Evolutionary conservation across 1,140 invertebrate genomes (phyloP).

Genomic region (Lasioglossum albipes): DNA sequence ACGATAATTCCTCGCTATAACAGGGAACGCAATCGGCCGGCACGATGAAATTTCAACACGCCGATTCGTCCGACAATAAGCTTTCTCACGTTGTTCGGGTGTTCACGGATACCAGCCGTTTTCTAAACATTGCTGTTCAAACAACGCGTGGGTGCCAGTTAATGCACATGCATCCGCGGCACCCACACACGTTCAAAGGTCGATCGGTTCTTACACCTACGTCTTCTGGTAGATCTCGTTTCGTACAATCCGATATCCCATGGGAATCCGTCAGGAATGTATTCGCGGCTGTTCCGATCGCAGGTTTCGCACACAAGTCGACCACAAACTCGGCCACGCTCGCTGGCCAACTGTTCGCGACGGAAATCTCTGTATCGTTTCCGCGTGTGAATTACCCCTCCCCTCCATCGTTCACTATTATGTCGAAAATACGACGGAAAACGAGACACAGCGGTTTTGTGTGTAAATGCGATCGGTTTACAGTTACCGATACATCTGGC

Average conservation of each 20-base stretch:
- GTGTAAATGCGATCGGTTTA: slow-evolving; percentile 26
- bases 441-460: slow-evolving; percentile 16
- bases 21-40: neutral
- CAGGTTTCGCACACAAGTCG: slow-evolving; percentile 13
- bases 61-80: neutral
- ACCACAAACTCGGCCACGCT: slow-evolving; percentile 19
- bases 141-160: slow-evolving; percentile 1
- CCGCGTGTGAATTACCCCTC: slow-evolving; percentile 14
- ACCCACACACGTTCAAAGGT: slow-evolving; percentile 11
- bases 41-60: neutral
- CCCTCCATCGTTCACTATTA: neutral
- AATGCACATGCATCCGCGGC: slow-evolving; percentile 13
- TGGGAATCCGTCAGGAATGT: slow-evolving; percentile 31
- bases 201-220: slow-evolving; percentile 37
- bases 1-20: neutral
- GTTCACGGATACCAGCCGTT: neutral
- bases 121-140: neutral
- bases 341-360: slow-evolving; percentile 11
- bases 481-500: neutral
- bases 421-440: slow-evolving; percentile 28
- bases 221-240: slow-evolving; percentile 26
- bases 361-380: slow-evolving; percentile 29
- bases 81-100: neutral
- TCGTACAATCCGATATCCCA: slow-evolving; percentile 11
- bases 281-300: slow-evolving; percentile 1